phyloP scores from a whole-genome alignment of 2,113 vertebrate species.

The Chascanopsetta lugubris region DNA sequence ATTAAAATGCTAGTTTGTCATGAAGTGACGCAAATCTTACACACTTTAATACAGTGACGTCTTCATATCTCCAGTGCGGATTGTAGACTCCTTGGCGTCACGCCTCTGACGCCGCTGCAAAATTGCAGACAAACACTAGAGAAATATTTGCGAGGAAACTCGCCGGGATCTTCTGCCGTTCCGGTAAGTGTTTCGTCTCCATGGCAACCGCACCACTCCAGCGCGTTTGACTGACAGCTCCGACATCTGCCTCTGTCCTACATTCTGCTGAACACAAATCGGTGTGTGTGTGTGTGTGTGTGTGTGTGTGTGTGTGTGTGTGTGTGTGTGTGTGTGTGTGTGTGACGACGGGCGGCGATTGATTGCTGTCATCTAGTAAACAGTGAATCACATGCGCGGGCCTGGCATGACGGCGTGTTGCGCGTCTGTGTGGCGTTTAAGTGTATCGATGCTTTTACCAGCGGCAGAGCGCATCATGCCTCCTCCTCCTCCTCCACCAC shows the following conservation, averaged over 20 bases:
- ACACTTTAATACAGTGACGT: no score
- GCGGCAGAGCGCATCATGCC: slow-evolving; percentile 28
- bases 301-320: no score
- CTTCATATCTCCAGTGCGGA: no score
- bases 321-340: no score
- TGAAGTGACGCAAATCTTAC: no score
- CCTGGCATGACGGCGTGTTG: background rate
- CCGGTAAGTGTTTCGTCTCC: slow-evolving; percentile 59
- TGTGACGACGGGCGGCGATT: slow-evolving; percentile 40
- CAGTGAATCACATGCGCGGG: slow-evolving; percentile 27
- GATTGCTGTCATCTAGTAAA: slow-evolving; percentile 51
- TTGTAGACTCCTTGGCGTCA: slow-evolving; percentile 19
- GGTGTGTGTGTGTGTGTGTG: no score
- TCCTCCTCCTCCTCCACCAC: no score
- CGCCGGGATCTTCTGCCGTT: slow-evolving; percentile 39
- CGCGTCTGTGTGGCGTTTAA: slow-evolving; percentile 18
- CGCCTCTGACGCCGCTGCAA: slow-evolving; percentile 10
- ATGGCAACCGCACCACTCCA: slow-evolving; percentile 54
- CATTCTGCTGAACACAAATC: slow-evolving; percentile 54
- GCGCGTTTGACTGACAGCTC: slow-evolving; percentile 63
- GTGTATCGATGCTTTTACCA: slow-evolving; percentile 45
- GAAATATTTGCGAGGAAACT: slow-evolving; percentile 51
- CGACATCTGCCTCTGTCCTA: slow-evolving; percentile 13
- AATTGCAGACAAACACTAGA: slow-evolving; percentile 17
- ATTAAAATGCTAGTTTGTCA: slow-evolving; percentile 13